A percentile compares a stretch with the other conserved stretches of the same genome.
These are phyloP conservation scores for Antennarius striatus DNA, from an alignment of 2,113 vertebrate genomes.

Conservation along the genomic window DNA sequence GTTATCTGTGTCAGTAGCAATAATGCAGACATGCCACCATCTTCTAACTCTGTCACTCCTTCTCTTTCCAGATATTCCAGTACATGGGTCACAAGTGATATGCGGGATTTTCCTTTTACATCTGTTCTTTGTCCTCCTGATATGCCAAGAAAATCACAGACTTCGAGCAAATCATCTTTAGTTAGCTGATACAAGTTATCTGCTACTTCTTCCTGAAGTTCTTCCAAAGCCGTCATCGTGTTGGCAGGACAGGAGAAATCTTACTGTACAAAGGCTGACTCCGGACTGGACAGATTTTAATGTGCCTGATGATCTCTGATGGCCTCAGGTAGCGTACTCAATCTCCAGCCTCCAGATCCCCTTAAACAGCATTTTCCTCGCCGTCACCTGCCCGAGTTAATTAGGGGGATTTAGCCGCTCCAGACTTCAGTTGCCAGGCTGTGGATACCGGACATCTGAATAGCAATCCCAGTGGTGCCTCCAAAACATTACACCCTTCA, in stretches of 20 bases:
- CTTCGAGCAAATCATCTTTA: not conserved
- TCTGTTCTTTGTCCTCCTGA: not conserved
- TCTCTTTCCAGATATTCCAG: not conserved
- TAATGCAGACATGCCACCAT: not conserved
- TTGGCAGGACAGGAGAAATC: not conserved
- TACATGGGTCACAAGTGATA: not conserved
- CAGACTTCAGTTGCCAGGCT: no score
- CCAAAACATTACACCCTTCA: no score
- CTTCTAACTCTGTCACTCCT: not conserved
- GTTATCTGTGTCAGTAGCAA: not conserved
- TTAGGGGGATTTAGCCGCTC: not conserved
- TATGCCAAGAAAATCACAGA: conserved; percentile 3
- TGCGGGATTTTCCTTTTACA: not conserved
- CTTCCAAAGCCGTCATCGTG: not conserved
- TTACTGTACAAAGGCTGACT: not conserved
- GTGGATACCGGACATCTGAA: no score
- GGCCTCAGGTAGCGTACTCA: not conserved
- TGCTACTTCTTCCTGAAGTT: not conserved
- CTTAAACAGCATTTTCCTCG: not conserved
- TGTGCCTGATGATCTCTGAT: conserved; percentile 2
- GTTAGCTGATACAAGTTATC: not conserved
- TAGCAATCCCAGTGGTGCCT: no score
- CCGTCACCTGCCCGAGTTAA: not conserved
- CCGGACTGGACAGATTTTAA: not conserved
- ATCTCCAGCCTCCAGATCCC: not conserved